Evolutionary conservation across 2,113 vertebrate genomes (phyloP), one percentile per base, ranked within the genome.

Genomic region (Myocastor coypus): DNA sequence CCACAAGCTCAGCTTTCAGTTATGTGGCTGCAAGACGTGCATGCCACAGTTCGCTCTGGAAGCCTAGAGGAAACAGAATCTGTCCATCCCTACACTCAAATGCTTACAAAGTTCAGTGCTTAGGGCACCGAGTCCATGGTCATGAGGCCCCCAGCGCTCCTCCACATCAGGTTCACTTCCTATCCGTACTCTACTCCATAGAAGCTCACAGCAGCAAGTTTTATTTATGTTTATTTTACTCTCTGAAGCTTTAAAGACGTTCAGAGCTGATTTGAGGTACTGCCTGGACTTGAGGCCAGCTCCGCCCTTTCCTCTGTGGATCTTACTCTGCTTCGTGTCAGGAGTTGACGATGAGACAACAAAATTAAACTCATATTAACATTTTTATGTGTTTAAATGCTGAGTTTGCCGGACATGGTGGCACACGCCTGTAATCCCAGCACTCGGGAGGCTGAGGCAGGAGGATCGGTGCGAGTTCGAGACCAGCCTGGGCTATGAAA

Each of bases 71-170:
- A 97, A 95, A 95, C 75, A 90, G 42, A 86, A 97, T 83, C 77
- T 96, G 91, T 94, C 94, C 87, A 16, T 96, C 96, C 91, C 91
- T 95, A 96, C 98, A 97, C 81, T 94, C 87, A 92, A 91, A 61
- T 96, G 96, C 87, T 97, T 97, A 95, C 97, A 97, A 97, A 98
- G 97, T 97, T 96, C 80, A 96, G 96, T 94, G 92, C 96, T 98
- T 97, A 98, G 97, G 98, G 98, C 97, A 97, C 92, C 73, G 93
- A 90, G 63, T 96, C 88, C 78, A 94, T 96, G 84, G 80, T 50
- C 59, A 63, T 20, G 94, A 96, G 94, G 92, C 90, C 89, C 90
- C 89, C 96, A 85, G 83, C 83, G 61, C 16, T 94, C 89, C 77
- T 94, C 93, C 95, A 80, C 91, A 66, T 96, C 91, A 92, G 95